A percentile compares a stretch with the other conserved stretches of the same genome.
phyloP scores from a whole-genome alignment of 2,797 vertebrate genomes.

The Bothrops alternatus region DNA sequence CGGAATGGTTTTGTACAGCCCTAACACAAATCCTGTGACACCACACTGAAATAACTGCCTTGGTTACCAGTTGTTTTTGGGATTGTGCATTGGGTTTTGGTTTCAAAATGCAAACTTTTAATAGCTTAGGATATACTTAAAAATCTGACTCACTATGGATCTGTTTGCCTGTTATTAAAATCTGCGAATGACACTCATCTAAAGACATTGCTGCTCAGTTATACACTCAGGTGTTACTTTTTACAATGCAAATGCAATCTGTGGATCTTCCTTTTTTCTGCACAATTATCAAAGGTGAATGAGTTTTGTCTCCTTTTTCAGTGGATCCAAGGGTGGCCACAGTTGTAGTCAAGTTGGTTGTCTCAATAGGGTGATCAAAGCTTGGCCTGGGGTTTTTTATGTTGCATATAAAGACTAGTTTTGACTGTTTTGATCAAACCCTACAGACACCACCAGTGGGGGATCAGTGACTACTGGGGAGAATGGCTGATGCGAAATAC shows the following conservation, averaged over 20 bases:
- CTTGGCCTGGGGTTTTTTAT: background rate
- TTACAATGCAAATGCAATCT: background rate
- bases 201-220: background rate
- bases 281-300: background rate
- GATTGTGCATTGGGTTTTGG: background rate
- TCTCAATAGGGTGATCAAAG: background rate
- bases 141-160: background rate
- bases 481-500: background rate
- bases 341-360: background rate
- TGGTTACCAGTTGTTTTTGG: background rate
- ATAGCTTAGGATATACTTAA: background rate
- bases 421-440: background rate
- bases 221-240: background rate
- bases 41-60: background rate
- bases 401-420: background rate
- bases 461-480: background rate
- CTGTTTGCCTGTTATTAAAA: background rate
- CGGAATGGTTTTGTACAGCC: background rate
- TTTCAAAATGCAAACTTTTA: background rate
- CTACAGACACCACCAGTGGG: background rate
- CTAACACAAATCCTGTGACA: background rate
- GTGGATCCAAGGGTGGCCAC: background rate
- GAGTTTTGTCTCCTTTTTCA: no score
- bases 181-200: background rate
- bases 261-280: background rate